phyloP scores from a whole-genome alignment of 64 coral and sea anemone genomes.

The Montipora foliosa region DNA sequence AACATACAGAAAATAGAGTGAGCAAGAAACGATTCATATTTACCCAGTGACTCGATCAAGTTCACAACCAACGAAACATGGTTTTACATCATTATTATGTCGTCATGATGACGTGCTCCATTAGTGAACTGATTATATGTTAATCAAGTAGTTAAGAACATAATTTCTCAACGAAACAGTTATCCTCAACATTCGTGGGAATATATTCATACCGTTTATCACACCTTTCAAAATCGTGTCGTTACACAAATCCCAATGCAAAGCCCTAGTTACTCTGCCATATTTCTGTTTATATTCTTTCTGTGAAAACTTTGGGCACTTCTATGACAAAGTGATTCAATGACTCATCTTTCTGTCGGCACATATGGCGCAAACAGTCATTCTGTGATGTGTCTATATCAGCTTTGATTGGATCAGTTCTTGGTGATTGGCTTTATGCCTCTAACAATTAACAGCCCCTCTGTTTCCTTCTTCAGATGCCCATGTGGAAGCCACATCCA shows the following conservation, averaged over 20 bases:
- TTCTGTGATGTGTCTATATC: conserved; percentile 9
- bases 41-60: no score
- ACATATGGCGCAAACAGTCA: background rate
- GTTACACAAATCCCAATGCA: background rate
- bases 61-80: no score
- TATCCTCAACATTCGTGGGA: background rate
- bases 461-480: background rate
- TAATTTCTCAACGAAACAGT: background rate
- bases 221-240: background rate
- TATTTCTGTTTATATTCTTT: background rate
- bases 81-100: no score
- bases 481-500: background rate
- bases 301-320: conserved; percentile 20
- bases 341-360: conserved; percentile 8
- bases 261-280: background rate
- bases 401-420: conserved; percentile 17
- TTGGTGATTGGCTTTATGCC: conserved; percentile 34
- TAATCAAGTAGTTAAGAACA: no score
- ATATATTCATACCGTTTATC: background rate
- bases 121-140: no score
- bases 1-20: no score
- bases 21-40: no score
- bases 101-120: no score
- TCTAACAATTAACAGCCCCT: background rate
- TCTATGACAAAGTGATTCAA: background rate